phyloP scores from a whole-genome alignment of 2,888 invertebrate genomes.

The Microchrysa polita region DNA sequence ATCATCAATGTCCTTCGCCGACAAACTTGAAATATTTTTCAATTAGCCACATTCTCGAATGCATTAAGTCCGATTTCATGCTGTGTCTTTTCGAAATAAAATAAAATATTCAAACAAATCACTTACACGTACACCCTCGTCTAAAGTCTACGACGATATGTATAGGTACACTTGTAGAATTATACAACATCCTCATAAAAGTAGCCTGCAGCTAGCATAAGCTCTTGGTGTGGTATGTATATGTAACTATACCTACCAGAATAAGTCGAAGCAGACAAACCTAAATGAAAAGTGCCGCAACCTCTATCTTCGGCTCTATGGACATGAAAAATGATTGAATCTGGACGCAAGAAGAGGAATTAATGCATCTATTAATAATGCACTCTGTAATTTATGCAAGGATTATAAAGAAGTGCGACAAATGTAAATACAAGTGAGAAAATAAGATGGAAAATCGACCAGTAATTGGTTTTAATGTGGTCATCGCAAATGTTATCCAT shows the following conservation, averaged over 20 bases:
- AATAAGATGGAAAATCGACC: no score
- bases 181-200: neutral
- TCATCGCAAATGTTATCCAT: no score
- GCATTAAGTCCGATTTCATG: constrained; percentile 15
- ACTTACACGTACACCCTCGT: neutral
- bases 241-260: neutral
- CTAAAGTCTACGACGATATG: no score
- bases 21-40: constrained; percentile 9
- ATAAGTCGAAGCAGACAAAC: neutral
- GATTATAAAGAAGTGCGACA: no score
- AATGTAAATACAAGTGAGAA: no score
- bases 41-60: neutral
- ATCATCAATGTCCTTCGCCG: constrained; percentile 11
- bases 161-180: no score
- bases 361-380: no score
- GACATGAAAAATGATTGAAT: constrained; percentile 31
- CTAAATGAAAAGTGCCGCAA: no score
- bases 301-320: neutral
- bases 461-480: no score
- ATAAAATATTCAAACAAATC: neutral
- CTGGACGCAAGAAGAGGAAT: constrained; percentile 1
- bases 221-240: no score
- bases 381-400: no score
- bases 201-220: no score
- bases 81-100: neutral